These are phyloP conservation scores for Eulemur macaco DNA, from an alignment of 2,113 vertebrate species.

Conservation along the genomic window DNA sequence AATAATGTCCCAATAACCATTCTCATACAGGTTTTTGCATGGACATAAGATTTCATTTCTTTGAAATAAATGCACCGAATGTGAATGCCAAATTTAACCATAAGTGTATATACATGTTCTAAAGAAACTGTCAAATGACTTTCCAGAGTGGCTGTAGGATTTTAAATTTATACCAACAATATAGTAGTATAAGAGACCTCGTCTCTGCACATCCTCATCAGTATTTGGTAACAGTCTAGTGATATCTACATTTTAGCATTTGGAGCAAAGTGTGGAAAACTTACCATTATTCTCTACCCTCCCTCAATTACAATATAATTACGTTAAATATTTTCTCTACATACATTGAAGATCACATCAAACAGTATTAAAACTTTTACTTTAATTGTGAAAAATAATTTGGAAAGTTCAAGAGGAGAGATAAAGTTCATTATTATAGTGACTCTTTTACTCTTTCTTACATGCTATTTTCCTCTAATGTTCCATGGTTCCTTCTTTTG, in stretches of 20 bases:
- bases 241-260: background rate
- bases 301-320: background rate
- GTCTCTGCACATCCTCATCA: background rate
- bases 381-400: background rate
- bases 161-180: background rate
- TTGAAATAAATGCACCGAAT: background rate
- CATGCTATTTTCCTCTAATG: background rate
- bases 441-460: background rate
- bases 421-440: background rate
- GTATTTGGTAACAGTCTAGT: background rate
- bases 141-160: background rate
- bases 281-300: background rate
- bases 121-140: too few species aligned
- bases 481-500: background rate
- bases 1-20: background rate
- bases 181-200: background rate
- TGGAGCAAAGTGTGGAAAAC: background rate
- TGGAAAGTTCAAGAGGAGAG: background rate
- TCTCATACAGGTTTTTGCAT: background rate
- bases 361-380: background rate
- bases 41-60: background rate
- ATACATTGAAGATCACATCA: background rate
- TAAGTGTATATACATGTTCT: background rate
- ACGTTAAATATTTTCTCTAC: background rate
- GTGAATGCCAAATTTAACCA: background rate